Base-by-base conservation (phyloP, 2,888 invertebrate species). In the Copidosoma aretas region DNA sequence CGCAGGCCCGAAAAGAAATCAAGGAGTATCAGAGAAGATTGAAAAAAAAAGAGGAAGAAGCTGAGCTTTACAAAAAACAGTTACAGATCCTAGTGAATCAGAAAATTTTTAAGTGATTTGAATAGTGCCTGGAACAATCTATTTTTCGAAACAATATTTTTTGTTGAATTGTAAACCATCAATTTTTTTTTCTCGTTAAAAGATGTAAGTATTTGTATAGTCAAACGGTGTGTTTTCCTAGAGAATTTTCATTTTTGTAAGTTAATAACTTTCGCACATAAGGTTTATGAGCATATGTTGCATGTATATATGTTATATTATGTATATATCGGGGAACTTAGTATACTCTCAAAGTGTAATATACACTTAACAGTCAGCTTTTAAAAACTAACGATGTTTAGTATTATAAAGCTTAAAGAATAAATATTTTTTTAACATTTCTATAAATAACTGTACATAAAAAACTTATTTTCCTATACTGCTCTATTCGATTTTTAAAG, bases 61-160 rank as follows among this genome's bases (percentile, higher is more conserved):
- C 84, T 12, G 84, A 84, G 72, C 79, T 81, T 63, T 84, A 84
- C 69, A 84, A 84, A 68, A 84, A 84, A 72, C 84, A 84, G 72
- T 76, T 84, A 39, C 79, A 80, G 75, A 80, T 77, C 62, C 78
- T 82, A 32, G 71, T 75, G 24, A 76, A 77, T 64, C 77, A 79
- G 68, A 75, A 74, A 60, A 73, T 70, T 67, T 70, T 73, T 61
- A 76, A 76, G 72, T 76, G 71, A 75, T 63, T 60, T 63, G 60
- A 71, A 71, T 63, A 73, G 73, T 68, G 70, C 71, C 74, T 69
- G 58, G n/a, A n/a, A n/a, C n/a, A n/a, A n/a, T n/a, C n/a, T n/a
- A 32, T 73, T 70, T 46, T 51, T 22, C 12, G 8, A 12, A 54
- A 54, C 25, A 53, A 15, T 49, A n/a, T n/a, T n/a, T n/a, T 19